Evolutionary conservation across 2,888 invertebrate species (phyloP), one percentile per base, ranked within the genome.

Genomic region (Drosophila anomalata): DNA sequence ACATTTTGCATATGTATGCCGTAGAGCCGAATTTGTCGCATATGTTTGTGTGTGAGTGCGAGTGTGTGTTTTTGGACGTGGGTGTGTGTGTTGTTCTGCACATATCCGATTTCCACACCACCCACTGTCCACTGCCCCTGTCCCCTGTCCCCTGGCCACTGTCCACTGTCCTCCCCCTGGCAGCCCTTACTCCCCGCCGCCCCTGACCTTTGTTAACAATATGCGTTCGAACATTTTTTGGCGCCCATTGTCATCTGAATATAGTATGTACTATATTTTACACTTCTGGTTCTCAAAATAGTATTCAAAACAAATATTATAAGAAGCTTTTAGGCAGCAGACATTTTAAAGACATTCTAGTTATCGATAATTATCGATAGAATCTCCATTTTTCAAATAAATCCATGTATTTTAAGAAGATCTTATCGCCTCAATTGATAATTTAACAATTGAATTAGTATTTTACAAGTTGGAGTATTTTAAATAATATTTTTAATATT

Each of bases 131-230:
- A 33, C 44, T 20, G 24, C 48, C 60, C 20, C 8, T 29, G 29
- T 9, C 29, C 29, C 12, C 11, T 4, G 22, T 22, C 12, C 63
- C 42, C 44, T 20, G 24, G 5, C 47, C 60, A 36, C 7, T 29
- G 26, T 26, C 26, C 26, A n/a, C 11, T 3, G 17, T 4, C 9
- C 54, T 36, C 26, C 55, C 41, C 51, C 29, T 33, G 29, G 8
- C 29, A 29, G 20, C 59, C 8, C 20, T 17, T 9, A 42, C 44
- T 5, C 22, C 44, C 44, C 41, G 5, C 5, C 9, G 9, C 1
- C 44, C 55, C 67, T 75, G 56, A 74, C 66, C 77, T 56, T 79
- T 84, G 87, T 83, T 80, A 86, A 83, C 80, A 86, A 86, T 83
- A 86, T 83, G 87, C 80, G 87, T 79, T 78, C 66, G 52, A 73